Evolutionary conservation across 2,113 vertebrate genomes (phyloP), one percentile per base, ranked within the genome.

Genomic region (Phalacrocorax aristotelis): DNA sequence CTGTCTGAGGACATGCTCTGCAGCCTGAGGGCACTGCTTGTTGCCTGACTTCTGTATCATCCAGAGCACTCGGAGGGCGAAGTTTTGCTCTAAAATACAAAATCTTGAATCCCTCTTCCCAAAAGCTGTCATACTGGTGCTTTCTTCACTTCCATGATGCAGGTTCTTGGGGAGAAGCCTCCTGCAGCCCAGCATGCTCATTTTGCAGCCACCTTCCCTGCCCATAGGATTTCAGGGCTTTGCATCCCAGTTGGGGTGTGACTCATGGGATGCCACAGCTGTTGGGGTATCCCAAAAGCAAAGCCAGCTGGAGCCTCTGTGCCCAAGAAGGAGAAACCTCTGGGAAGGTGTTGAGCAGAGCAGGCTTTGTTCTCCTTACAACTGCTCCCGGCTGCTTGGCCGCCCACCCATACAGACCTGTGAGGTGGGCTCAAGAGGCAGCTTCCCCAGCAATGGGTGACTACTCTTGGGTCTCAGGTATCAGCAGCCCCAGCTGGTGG

Each of bases 301-400:
- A 30, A 51, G 40, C n/a, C 40, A 32, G 46, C 30, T 5, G 64
- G 17, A 30, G 1, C 8, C 12, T 8, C 27, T 15, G 34, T 18
- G 9, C 6, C 20, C 0, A 0, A 9, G 40, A 14, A 78, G 32
- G 36, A 65, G 60, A 26, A 40, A 13, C 3, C 57, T 8, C 27
- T 7, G 26, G 36, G 51, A 9, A 26, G 65, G 3, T 3, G 2
- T 9, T 15, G 70, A 26, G 66, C 52, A n/a, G 44, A 49, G 42
- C 1, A 0, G 44, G 46, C 42, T 89, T 71, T 44, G 36, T 23
- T 79, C 6, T 58, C 38, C 65, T 75, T 29, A 26, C 14, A 8
- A 17, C 42, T 23, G 15, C 64, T 34, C 13, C 61, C 7, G 32
- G 40, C 46, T 10, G 9, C 82, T 61, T 4, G 36, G 49, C 22